Percentiles rank a stretch among this genome's conserved stretches.
phyloP scores from a whole-genome alignment of 2,113 vertebrate species.

The Phalacrocorax brasilianus region DNA sequence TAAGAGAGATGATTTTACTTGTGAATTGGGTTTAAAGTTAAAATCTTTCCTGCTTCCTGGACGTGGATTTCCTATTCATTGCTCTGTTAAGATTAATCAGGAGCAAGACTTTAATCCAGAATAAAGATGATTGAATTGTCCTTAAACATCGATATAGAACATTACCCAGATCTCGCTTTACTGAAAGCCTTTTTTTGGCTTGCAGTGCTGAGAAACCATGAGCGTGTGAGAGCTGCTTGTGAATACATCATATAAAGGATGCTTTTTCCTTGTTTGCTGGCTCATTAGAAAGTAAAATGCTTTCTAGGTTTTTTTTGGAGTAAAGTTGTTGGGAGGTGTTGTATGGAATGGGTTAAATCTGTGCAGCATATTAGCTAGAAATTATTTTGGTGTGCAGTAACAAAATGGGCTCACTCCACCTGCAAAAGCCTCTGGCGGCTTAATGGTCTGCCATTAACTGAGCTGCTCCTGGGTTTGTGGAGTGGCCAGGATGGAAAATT shows the following conservation, averaged over 20 bases:
- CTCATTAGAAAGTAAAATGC: background rate
- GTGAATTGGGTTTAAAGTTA: conserved; percentile 50
- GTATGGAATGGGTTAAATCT: background rate
- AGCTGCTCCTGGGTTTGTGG: background rate
- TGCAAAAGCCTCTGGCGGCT: background rate
- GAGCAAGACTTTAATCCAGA: conserved; percentile 43
- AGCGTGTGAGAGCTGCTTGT: background rate
- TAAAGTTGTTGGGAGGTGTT: background rate
- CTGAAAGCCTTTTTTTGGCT: background rate
- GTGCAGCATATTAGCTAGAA: background rate
- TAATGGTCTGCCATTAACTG: background rate
- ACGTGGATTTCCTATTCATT: conserved; percentile 26
- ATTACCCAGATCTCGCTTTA: background rate
- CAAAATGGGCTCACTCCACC: background rate
- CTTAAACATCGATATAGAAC: conserved; percentile 18
- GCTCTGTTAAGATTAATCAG: conserved; percentile 20
- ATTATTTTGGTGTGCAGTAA: background rate
- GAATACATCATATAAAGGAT: background rate
- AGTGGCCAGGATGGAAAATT: background rate
- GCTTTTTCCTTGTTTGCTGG: background rate
- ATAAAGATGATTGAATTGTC: conserved; percentile 40
- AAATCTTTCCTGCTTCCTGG: background rate
- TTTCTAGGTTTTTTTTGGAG: background rate
- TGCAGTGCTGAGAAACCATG: background rate
- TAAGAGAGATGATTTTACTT: conserved; percentile 33